Evolutionary conservation across 92 coral and sea anemone genomes (phyloP).

Genomic region (Actinernus sp.): DNA sequence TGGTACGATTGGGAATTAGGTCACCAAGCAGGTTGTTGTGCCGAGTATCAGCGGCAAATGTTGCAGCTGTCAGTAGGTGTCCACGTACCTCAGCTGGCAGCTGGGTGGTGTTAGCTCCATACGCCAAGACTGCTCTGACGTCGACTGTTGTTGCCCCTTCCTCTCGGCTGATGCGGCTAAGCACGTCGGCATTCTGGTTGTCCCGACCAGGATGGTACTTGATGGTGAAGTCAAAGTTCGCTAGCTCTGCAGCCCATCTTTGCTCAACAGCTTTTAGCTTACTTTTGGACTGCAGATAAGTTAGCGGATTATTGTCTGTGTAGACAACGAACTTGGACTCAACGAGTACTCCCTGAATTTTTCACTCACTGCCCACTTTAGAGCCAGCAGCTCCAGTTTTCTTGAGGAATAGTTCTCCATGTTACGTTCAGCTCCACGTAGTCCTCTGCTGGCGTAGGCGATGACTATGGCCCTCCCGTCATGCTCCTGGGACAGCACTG

Average conservation of each 20-base stretch:
- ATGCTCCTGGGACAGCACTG: slow-evolving; percentile 61
- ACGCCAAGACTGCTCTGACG: neutral
- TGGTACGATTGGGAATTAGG: slow-evolving; percentile 25
- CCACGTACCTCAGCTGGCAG: no score
- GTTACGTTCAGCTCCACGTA: no score
- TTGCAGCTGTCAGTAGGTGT: slow-evolving; percentile 34
- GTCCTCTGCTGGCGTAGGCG: no score
- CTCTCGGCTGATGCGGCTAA: slow-evolving; percentile 2
- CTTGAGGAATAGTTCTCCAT: no score
- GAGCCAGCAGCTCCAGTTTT: slow-evolving; percentile 67
- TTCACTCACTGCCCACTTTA: no score
- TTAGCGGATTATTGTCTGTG: no score
- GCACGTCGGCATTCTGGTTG: slow-evolving; percentile 54
- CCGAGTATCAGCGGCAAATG: slow-evolving; percentile 11
- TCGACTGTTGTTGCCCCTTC: neutral
- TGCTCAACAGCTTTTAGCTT: no score
- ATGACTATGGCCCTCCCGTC: slow-evolving; percentile 48
- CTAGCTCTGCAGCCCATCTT: no score
- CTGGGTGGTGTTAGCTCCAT: slow-evolving; percentile 21
- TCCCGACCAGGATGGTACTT: slow-evolving; percentile 46
- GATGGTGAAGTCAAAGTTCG: no score
- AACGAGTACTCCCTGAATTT: slow-evolving; percentile 65
- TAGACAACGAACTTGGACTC: slow-evolving; percentile 53
- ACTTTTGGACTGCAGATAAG: no score
- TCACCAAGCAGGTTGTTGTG: slow-evolving; percentile 8